These are phyloP conservation scores for Dryomyza anilis DNA, from an alignment of 2,888 invertebrate species.

Conservation along the genomic window DNA sequence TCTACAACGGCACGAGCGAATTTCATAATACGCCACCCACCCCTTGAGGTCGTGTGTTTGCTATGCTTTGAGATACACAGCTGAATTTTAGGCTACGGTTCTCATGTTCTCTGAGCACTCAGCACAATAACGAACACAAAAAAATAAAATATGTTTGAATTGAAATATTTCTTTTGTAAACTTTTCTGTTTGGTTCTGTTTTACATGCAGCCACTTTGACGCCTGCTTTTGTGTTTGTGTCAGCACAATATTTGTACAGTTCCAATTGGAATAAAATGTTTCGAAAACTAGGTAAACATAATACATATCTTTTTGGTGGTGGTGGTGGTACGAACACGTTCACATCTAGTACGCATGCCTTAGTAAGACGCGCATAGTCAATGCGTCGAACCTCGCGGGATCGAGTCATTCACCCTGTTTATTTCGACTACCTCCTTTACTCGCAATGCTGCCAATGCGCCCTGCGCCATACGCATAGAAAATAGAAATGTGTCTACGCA, in stretches of 20 bases:
- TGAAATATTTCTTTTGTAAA: background rate
- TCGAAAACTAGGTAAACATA: background rate
- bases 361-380: background rate
- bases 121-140: no score
- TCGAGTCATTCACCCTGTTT: background rate
- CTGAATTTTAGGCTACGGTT: background rate
- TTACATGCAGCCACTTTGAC: no score
- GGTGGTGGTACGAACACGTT: background rate
- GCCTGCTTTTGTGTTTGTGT: no score
- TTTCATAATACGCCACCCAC: no score
- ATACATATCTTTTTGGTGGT: background rate
- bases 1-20: no score
- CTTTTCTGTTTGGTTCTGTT: no score
- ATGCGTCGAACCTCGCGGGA: background rate
- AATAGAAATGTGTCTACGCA: background rate
- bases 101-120: no score
- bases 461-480: background rate
- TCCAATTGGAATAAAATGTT: conserved; percentile 32
- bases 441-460: background rate
- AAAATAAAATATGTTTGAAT: no score
- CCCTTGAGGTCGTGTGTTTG: no score
- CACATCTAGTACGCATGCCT: conserved; percentile 3
- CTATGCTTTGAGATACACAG: background rate
- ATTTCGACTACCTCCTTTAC: no score
- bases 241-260: conserved; percentile 34